A percentile compares a stretch with the other conserved stretches of the same genome.
Evolutionary conservation across 2,113 vertebrate species (phyloP).

Genomic region (Genyomyrus donnyi): DNA sequence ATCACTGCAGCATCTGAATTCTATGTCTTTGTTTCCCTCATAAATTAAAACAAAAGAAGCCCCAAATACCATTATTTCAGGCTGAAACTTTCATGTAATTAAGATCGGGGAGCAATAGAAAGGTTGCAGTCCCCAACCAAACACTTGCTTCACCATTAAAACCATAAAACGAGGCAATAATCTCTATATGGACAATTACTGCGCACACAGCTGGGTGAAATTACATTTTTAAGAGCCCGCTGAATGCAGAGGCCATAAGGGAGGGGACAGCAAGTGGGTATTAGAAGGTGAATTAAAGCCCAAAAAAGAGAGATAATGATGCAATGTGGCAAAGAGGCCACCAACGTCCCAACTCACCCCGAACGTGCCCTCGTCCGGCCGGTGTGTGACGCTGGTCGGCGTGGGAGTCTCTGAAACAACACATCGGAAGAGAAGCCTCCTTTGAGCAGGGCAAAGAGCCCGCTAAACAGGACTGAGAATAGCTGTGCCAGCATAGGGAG

Average conservation of each 20-base stretch:
- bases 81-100: constrained; percentile 11
- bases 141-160: constrained; percentile 14
- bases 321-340: not conserved
- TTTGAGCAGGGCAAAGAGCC: not conserved
- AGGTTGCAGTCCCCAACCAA: not conserved
- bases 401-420: constrained; percentile 58
- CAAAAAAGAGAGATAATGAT: not conserved
- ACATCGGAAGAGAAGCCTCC: constrained; percentile 13
- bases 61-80: not conserved
- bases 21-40: not conserved
- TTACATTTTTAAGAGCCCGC: constrained; percentile 38
- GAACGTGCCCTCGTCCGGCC: constrained; percentile 81
- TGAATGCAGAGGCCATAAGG: constrained; percentile 38
- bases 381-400: constrained; percentile 75
- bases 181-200: constrained; percentile 44
- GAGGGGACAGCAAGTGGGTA: constrained; percentile 24
- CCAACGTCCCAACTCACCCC: constrained; percentile 66
- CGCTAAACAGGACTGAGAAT: not conserved
- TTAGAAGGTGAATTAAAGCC: not conserved
- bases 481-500: not conserved
- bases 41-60: constrained; percentile 5
- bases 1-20: not conserved
- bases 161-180: constrained; percentile 32
- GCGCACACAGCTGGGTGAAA: constrained; percentile 36
- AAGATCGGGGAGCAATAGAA: constrained; percentile 4